phyloP scores from a whole-genome alignment of 2,797 vertebrate genomes.

The Pseudochaenichthys georgianus region DNA sequence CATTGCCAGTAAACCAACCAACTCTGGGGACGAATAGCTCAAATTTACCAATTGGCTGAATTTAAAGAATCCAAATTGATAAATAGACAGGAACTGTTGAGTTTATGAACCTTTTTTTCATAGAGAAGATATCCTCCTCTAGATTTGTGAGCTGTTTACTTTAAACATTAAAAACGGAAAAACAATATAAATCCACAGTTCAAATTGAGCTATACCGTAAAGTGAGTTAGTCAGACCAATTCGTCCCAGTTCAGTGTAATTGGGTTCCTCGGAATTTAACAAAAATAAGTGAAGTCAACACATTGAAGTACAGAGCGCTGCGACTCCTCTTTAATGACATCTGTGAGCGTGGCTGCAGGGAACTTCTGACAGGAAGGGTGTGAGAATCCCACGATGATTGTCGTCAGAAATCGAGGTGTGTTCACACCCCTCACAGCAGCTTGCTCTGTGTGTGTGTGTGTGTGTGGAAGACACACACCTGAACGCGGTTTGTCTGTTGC shows the following conservation, averaged over 20 bases:
- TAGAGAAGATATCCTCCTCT: background rate
- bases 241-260: background rate
- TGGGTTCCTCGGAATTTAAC: background rate
- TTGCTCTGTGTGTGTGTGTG: background rate
- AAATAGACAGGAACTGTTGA: background rate
- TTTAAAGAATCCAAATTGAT: too few relatives aligned
- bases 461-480: background rate
- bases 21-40: too few relatives aligned
- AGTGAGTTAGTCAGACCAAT: background rate
- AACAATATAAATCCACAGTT: background rate
- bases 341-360: slow-evolving; percentile 36
- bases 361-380: slow-evolving; percentile 48
- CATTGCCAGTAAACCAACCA: too few relatives aligned
- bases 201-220: too few relatives aligned
- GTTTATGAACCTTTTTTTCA: background rate
- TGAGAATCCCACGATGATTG: slow-evolving; percentile 27
- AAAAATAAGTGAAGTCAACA: background rate
- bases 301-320: slow-evolving; percentile 5
- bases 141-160: background rate
- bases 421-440: slow-evolving; percentile 33
- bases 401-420: slow-evolving; percentile 45
- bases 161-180: background rate
- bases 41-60: too few relatives aligned
- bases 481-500: slow-evolving; percentile 8
- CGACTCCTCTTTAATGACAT: slow-evolving; percentile 27